Conservation (phyloP, 53 echinoderm and acorn worm species). For the Zoroaster sp. region DNA sequence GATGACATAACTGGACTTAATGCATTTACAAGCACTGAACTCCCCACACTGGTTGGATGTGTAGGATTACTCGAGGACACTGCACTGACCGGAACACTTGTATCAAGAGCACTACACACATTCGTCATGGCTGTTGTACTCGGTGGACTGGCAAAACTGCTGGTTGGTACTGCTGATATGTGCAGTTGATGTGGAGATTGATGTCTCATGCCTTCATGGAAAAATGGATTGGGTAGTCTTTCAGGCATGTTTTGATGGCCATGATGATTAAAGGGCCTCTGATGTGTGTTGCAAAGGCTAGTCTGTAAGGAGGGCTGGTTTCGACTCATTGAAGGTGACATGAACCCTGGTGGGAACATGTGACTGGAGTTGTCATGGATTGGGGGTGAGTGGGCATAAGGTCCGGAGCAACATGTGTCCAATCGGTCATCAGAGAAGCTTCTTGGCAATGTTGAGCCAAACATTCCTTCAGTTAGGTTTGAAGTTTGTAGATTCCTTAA, state of each 20-base stretch:
- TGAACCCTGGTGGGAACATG: constrained; percentile 57
- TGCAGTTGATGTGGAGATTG: neutral
- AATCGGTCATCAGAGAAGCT: constrained; percentile 69
- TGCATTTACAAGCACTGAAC: neutral
- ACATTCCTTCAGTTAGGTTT: constrained; percentile 61
- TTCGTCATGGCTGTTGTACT: neutral
- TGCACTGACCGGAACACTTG: constrained; percentile 1
- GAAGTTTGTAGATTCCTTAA: constrained; percentile 67
- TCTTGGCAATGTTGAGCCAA: constrained; percentile 60
- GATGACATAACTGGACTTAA: constrained; percentile 14
- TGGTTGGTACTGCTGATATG: neutral
- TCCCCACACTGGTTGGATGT: neutral
- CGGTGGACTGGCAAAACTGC: neutral
- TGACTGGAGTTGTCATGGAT: constrained; percentile 51
- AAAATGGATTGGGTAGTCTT: constrained; percentile 15
- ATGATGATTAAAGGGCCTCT: constrained; percentile 24
- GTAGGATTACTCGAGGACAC: neutral
- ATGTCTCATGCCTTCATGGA: constrained; percentile 20
- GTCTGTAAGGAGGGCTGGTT: constrained; percentile 35
- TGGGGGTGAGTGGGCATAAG: constrained; percentile 73
- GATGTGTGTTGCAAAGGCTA: constrained; percentile 24
- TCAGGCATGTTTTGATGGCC: constrained; percentile 20
- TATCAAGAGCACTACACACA: constrained; percentile 1
- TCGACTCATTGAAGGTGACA: constrained; percentile 55
- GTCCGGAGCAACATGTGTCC: constrained; percentile 79